Evolutionary conservation across 2,113 vertebrate species (phyloP).

Genomic region (Colinus virginianus): DNA sequence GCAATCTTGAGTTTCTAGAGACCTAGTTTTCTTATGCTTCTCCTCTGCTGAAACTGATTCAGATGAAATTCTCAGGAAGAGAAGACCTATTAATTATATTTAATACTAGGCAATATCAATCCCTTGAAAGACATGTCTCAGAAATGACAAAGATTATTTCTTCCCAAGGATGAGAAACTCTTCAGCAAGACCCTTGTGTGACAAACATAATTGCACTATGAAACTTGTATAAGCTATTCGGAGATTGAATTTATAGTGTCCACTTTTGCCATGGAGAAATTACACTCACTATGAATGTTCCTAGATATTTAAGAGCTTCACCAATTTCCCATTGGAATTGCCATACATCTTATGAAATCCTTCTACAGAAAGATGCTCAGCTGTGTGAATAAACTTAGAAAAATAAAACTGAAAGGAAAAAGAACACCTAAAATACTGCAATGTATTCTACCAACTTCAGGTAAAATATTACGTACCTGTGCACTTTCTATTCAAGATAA

Average conservation of each 20-base stretch:
- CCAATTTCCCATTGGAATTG: neutral
- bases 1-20: neutral
- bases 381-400: neutral
- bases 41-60: neutral
- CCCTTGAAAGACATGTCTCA: neutral
- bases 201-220: neutral
- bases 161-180: neutral
- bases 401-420: neutral
- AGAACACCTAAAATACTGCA: accelerated
- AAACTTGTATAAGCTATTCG: neutral
- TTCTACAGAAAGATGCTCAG: neutral
- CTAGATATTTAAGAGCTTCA: neutral
- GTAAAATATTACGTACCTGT: neutral
- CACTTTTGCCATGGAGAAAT: neutral
- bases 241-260: neutral
- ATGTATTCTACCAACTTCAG: neutral
- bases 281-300: neutral
- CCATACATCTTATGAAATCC: neutral
- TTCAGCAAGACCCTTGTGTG: neutral
- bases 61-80: neutral
- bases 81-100: neutral
- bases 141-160: neutral
- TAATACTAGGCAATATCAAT: neutral
- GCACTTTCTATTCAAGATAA: neutral
- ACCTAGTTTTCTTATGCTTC: neutral